A percentile compares a stretch with the other conserved stretches of the same genome.
phyloP scores from a whole-genome alignment of 1,140 invertebrate species.

The Trissolcus basalis region DNA sequence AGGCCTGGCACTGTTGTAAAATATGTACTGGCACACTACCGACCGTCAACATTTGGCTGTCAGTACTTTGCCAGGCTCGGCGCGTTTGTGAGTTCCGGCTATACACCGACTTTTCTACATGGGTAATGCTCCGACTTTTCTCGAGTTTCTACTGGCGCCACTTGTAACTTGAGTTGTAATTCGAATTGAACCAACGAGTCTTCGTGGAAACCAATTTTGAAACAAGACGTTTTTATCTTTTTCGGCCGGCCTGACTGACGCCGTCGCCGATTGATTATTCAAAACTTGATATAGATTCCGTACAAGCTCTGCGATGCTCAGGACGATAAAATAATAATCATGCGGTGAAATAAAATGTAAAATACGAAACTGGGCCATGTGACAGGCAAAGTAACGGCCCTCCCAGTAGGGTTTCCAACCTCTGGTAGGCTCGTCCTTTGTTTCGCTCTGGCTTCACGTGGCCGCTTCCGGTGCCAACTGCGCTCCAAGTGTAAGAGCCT shows the following conservation, averaged over 20 bases:
- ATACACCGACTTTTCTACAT: too few species aligned
- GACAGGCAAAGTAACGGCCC: constrained; percentile 62
- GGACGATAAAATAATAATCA: constrained; percentile 30
- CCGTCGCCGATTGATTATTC: constrained; percentile 4
- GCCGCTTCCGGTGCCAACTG: constrained; percentile 72
- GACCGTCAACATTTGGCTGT: too few species aligned
- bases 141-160: constrained; percentile 18
- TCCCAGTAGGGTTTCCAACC: constrained; percentile 56
- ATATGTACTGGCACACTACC: too few species aligned
- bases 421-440: constrained; percentile 58
- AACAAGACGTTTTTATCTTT: not conserved
- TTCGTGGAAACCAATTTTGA: not conserved
- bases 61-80: too few species aligned
- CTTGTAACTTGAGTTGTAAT: constrained; percentile 1
- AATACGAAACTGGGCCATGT: constrained; percentile 66
- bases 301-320: constrained; percentile 17
- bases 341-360: constrained; percentile 28
- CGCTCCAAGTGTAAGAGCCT: constrained; percentile 49
- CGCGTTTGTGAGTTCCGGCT: too few species aligned
- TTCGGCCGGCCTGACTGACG: too few species aligned
- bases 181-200: not conserved
- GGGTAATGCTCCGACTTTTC: too few species aligned
- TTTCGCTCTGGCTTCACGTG: constrained; percentile 63
- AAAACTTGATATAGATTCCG: constrained; percentile 38
- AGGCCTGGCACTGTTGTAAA: too few species aligned